A percentile compares a stretch with the other conserved stretches of the same genome.
Evolutionary conservation across 2,888 invertebrate species (phyloP).

Genomic region (Syritta pipiens): DNA sequence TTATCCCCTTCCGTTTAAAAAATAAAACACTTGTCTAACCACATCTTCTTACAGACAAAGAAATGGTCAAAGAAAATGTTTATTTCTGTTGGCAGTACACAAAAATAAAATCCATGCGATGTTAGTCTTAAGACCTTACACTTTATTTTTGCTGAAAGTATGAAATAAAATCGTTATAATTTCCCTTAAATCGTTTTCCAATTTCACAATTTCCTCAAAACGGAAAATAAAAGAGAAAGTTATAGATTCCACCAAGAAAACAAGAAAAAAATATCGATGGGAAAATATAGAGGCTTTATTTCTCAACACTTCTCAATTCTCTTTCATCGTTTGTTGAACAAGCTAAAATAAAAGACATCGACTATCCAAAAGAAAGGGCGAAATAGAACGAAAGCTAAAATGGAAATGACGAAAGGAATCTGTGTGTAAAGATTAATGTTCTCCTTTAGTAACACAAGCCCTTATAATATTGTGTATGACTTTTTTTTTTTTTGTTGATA

Average conservation of each 20-base stretch:
- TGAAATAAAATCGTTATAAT: background rate
- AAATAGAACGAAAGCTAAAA: background rate
- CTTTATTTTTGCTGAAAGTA: background rate
- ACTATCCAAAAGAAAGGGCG: background rate
- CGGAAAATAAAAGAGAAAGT: background rate
- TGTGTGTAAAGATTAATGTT: conserved; percentile 66
- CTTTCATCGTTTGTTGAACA: too few species aligned
- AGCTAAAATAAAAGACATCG: conserved; percentile 3
- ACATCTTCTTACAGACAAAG: conserved; percentile 72
- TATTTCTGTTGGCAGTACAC: conserved; percentile 77
- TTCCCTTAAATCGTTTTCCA: too few species aligned
- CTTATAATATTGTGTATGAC: conserved; percentile 33
- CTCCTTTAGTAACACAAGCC: conserved; percentile 36
- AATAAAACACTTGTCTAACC: background rate
- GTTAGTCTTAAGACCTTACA: conserved; percentile 3
- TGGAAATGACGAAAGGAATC: conserved; percentile 41
- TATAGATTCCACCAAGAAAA: background rate
- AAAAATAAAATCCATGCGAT: conserved; percentile 73
- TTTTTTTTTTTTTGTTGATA: conserved; percentile 39
- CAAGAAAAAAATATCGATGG: conserved; percentile 11
- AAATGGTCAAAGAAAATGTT: conserved; percentile 73
- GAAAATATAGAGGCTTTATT: conserved; percentile 13
- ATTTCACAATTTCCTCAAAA: background rate
- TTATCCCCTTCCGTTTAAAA: background rate
- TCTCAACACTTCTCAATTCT: conserved; percentile 15